Base-by-base conservation (phyloP, 2,113 vertebrate species). In the Speoplatyrhinus poulsoni region DNA sequence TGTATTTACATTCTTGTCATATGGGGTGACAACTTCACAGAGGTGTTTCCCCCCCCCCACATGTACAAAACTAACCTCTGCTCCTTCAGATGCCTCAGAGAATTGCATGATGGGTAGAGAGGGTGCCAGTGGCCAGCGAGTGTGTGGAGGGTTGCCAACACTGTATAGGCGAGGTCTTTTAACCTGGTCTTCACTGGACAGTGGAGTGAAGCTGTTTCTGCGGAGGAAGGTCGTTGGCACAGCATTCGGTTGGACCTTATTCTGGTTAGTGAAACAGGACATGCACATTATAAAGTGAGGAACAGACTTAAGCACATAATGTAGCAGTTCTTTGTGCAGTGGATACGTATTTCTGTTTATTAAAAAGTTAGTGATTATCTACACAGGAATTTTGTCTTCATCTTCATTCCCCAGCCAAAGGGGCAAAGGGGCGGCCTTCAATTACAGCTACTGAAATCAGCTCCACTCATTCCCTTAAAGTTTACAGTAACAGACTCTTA, bases 191-290 rank as follows among this genome's bases (percentile, higher is more conserved):
- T 92, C 86, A 83, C 95, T 94, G 87, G 96, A 96, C 88, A 96
- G 88, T 0, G 95, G 96, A 0, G 95, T 96, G 72, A 97, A 95
- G 90, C 96, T 98, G 94, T 94, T 96, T 73, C 96, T 93, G 70
- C 96, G 92, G 86, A 88, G 91, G 89, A 94, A 94, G 74, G 87
- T 81, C 9, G 93, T 90, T 19, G 85, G 70, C 33, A 74, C 80
- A 48, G 86, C 85, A 64, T 78, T 89, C 79, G 82, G 46, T 33
- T 69, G 80, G 49, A 75, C 77, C 67, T 73, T 88, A 70, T 62
- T 91, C 96, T 98, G 89, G 61, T 85, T 63, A 73, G 86, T 78
- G 81, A 85, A 0, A 54, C 62, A 1, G 76, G n/a, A 17, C 41
- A 80, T 4, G 77, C 5, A 13, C 16, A 33, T 12, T 46, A 19